Evolutionary conservation across 2,797 vertebrate species (phyloP), one percentile per base, ranked within the genome.

Genomic region (Enteromius afrohamiltoni): DNA sequence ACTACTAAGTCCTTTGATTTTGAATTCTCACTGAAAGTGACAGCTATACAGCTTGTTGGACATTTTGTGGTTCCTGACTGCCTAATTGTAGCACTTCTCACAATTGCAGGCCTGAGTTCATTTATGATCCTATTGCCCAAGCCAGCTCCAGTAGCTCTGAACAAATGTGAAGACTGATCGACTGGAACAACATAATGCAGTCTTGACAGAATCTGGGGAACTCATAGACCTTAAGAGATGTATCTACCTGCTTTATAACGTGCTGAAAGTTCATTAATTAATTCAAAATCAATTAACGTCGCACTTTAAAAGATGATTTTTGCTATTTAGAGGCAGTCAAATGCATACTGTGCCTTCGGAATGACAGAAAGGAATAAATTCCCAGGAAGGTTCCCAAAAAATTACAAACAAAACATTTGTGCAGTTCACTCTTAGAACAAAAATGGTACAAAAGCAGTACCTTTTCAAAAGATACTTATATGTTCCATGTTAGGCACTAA

Each of bases 241-340:
- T 82, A 62, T 79, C 64, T 67, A 82, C 70, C 82, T 5, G 60
- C 79, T 67, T 26, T 64, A 64, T 17, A 17, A 70, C 0, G 0
- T 51, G 31, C 31, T 31, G 31, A 31, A 2, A 31, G 31, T 31
- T 2, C 2, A 31, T 31, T 31, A 0, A 31, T 31, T 31, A 31
- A 31, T 34, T 34, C 31, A 34, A 34, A 3, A 4, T 34, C 53
- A 62, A 19, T 31, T 64, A 55, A 71, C 13, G 3, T 23, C 37
- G 14, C 40, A 71, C 79, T 80, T 71, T 70, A 23, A 65, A 74
- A 51, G 21, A 10, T 62, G 37, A 47, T 29, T 62, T 29, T 21
- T 62, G 55, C 40, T n/a, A 80, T 69, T 83, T 40, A 80, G 58
- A 77, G 49, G 47, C 51, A 80, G 58, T 87, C 80, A 83, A 37